Evolutionary conservation across 2,113 vertebrate genomes (phyloP), one percentile per base, ranked within the genome.

Genomic region (Dasypus novemcinctus): DNA sequence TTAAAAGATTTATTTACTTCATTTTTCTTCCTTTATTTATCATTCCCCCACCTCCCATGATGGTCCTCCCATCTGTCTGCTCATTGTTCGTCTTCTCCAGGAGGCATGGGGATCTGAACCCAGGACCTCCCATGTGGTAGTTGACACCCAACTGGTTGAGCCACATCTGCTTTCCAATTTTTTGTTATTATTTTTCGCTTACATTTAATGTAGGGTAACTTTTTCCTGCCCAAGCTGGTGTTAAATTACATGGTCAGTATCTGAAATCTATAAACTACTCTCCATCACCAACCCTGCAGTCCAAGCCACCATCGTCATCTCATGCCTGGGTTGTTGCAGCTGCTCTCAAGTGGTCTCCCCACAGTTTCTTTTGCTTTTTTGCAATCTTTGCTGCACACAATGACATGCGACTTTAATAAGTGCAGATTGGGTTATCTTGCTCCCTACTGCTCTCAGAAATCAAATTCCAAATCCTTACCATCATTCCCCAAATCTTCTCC

Each of bases 151-250:
- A 49, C 46, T 49, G 46, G 46, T 49, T 49, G 46, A 49, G 46
- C 46, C 46, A 49, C 46, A 49, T 49, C 46, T 9, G 46, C 46
- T 49, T 49, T 11, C 46, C 11, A 11, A 49, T 76, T 90, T 80
- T 38, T 85, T 79, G 31, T 66, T 90, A 31, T 7, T 88, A 21
- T 59, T 80, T 78, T 75, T 80, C 61, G 14, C 12, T 93, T 59
- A 68, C 2, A 5, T 21, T 64, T 52, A 61, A 88, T 38, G 23
- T 27, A 21, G 41, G 43, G 10, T 78, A 27, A 18, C 21, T 31
- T 61, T 4, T 54, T 2, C 69, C 27, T 23, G 21, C 7, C 18
- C 74, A 17, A 91, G 31, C 29, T 80, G 82, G 54, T 69, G 46
- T 83, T 61, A 61, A 86, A 10, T 68, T 66, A 54, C 15, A 78